Evolutionary conservation across 2,797 vertebrate species (phyloP).

Genomic region (Sebastes goodei): DNA sequence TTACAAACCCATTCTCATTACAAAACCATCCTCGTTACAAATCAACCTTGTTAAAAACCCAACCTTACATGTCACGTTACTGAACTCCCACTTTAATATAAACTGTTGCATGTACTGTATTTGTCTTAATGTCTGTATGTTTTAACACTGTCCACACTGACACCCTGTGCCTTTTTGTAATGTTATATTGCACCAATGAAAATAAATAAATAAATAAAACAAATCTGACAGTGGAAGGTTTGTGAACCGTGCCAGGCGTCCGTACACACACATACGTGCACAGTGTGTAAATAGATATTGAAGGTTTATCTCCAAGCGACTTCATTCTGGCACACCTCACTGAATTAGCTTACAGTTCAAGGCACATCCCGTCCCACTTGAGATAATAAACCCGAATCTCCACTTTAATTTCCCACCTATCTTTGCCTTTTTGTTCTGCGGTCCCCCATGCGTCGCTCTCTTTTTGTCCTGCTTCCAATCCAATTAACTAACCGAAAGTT

Average conservation of each 20-base stretch:
- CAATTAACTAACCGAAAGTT: constrained; percentile 61
- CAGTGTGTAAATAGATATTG: constrained; percentile 16
- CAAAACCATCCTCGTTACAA: no score
- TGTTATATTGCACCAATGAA: no score
- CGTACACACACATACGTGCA: background rate
- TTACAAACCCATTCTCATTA: no score
- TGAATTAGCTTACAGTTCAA: constrained; percentile 44
- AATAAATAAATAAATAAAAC: no score
- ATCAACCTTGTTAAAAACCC: no score
- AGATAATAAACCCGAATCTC: constrained; percentile 49
- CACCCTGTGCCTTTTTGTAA: no score
- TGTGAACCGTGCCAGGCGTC: constrained; percentile 8
- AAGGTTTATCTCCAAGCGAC: constrained; percentile 43
- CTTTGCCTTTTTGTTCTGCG: constrained; percentile 21
- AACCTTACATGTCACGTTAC: no score
- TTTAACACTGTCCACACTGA: no score
- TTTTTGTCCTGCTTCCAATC: constrained; percentile 46
- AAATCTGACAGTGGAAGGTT: constrained; percentile 16
- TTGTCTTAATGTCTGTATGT: no score
- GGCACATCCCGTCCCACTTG: constrained; percentile 28
- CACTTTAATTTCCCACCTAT: constrained; percentile 47
- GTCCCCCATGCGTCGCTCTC: background rate
- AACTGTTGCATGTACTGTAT: no score
- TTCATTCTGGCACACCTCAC: constrained; percentile 43
- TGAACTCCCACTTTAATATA: no score